phyloP scores from a whole-genome alignment of 2,888 invertebrate genomes.

The Lycia hirtaria region DNA sequence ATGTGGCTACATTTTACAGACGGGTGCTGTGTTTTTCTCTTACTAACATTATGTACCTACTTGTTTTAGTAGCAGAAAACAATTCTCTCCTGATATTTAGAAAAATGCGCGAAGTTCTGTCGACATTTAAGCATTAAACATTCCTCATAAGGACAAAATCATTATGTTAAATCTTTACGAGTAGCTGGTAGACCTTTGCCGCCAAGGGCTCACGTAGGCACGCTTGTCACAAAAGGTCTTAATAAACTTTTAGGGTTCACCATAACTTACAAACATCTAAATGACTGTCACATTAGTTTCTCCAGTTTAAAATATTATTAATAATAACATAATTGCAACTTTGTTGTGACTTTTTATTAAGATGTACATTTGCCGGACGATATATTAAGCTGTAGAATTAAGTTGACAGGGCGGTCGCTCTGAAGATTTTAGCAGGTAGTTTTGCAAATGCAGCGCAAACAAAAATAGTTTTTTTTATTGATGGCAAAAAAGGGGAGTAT shows the following conservation, averaged over 20 bases:
- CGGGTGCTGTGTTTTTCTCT: too few species aligned
- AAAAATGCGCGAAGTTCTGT: too few species aligned
- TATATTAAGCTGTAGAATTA: conserved; percentile 67
- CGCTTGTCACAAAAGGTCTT: conserved; percentile 22
- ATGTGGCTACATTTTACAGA: too few species aligned
- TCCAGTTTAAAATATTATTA: conserved; percentile 60
- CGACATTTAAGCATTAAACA: too few species aligned
- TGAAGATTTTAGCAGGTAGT: conserved; percentile 30
- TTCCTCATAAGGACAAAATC: neutral
- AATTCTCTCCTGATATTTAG: too few species aligned
- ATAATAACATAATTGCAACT: conserved; percentile 65
- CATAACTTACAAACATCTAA: conserved; percentile 19
- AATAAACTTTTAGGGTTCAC: conserved; percentile 17
- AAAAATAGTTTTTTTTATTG: neutral
- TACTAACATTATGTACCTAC: neutral
- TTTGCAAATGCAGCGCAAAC: neutral
- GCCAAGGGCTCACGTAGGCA: conserved; percentile 9
- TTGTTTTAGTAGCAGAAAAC: too few species aligned
- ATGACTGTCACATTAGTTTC: conserved; percentile 41
- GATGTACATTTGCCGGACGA: conserved; percentile 49
- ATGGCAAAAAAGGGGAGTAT: too few species aligned
- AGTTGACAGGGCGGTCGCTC: conserved; percentile 60
- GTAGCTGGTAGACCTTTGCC: neutral
- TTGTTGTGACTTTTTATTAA: conserved; percentile 56
- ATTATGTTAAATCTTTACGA: conserved; percentile 15